These are phyloP conservation scores for Nemapogon koenigi DNA, from an alignment of 2,888 invertebrate species.

Conservation along the genomic window DNA sequence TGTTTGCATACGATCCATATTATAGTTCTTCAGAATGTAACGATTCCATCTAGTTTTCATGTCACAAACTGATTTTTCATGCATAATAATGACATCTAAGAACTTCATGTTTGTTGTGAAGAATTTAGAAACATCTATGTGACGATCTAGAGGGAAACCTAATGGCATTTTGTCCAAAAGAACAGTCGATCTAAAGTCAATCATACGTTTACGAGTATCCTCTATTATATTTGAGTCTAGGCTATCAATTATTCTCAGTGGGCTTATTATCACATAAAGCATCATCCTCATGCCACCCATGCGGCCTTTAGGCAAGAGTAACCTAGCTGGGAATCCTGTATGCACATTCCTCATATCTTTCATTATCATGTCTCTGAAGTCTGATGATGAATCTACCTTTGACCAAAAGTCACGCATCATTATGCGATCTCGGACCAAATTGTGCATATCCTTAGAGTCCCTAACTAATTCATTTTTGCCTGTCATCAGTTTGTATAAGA, in stretches of 20 bases:
- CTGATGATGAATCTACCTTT: constrained; percentile 63
- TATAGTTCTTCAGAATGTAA: constrained; percentile 40
- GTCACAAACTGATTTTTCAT: constrained; percentile 56
- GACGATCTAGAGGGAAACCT: constrained; percentile 79
- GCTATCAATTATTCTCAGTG: constrained; percentile 51
- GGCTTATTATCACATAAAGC: constrained; percentile 68
- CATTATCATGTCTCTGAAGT: constrained; percentile 32
- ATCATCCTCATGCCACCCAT: constrained; percentile 70
- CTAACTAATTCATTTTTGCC: constrained; percentile 72
- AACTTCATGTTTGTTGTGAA: constrained; percentile 72
- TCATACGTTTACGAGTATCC: constrained; percentile 30
- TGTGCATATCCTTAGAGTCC: constrained; percentile 70
- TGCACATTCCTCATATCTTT: constrained; percentile 53
- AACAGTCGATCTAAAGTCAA: constrained; percentile 41
- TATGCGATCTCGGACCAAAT: constrained; percentile 70
- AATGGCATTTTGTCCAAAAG: constrained; percentile 69
- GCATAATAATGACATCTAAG: constrained; percentile 70
- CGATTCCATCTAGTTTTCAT: constrained; percentile 50
- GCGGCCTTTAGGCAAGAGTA: constrained; percentile 75
- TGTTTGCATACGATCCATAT: constrained; percentile 14
- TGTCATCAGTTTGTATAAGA: constrained; percentile 64
- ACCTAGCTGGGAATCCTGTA: constrained; percentile 74
- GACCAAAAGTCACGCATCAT: constrained; percentile 70
- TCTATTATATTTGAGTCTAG: constrained; percentile 43
- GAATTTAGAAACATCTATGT: constrained; percentile 64